Evolutionary conservation across 1,140 invertebrate genomes (phyloP).

Genomic region (Drosophila tristis): DNA sequence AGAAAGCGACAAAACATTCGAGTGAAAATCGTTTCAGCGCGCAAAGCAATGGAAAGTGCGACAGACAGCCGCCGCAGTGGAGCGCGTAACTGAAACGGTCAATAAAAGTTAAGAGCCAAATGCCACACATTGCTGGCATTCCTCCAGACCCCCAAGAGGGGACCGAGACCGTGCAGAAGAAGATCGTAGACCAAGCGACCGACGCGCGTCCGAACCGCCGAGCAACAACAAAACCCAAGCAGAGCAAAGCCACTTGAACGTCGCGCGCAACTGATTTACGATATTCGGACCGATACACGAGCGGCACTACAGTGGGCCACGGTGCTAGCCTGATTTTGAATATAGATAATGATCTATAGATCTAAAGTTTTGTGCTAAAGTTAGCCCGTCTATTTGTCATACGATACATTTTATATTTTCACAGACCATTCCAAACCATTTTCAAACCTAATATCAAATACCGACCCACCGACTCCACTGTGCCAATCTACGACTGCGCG

Average conservation of each 20-base stretch:
- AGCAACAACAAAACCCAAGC: constrained; percentile 27
- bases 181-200: constrained; percentile 22
- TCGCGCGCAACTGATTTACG: constrained; percentile 75
- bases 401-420: too few relatives aligned
- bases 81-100: constrained; percentile 61
- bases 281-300: constrained; percentile 46
- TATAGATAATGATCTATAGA: too few relatives aligned
- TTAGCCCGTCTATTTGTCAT: too few relatives aligned
- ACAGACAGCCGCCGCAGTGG: constrained; percentile 20
- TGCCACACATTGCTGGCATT: constrained; percentile 52
- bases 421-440: background rate
- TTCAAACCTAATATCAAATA: too few relatives aligned
- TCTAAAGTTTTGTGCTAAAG: too few relatives aligned
- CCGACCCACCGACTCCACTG: constrained; percentile 34
- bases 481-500: constrained; percentile 31
- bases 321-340: too few relatives aligned
- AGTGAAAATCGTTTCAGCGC: constrained; percentile 68
- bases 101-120: constrained; percentile 57
- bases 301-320: constrained; percentile 26
- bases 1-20: constrained; percentile 65
- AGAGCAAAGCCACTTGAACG: constrained; percentile 44
- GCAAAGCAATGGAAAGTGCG: constrained; percentile 65
- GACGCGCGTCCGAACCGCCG: constrained; percentile 13
- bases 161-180: constrained; percentile 19
- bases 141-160: constrained; percentile 27